Evolutionary conservation across 2,113 vertebrate species (phyloP), one percentile per base, ranked within the genome.

Genomic region (Alces alces): DNA sequence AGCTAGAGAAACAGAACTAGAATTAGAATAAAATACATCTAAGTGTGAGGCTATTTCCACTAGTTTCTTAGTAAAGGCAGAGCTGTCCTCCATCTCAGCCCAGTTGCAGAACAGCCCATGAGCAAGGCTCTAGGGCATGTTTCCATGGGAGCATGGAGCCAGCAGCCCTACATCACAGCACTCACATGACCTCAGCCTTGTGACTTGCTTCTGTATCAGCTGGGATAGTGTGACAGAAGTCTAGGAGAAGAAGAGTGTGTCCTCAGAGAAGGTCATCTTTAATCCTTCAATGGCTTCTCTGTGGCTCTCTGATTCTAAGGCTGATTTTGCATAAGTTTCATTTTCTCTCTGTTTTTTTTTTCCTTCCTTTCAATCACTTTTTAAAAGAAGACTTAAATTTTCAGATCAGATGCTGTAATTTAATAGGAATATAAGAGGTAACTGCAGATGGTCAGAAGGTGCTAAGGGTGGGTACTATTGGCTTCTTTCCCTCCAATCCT

Each of bases 381-480:
- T 92, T 36, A 87, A 90, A 92, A 94, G 80, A 97, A 97, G 91
- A 76, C 23, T 19, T 91, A 87, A 94, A 92, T 86, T 96, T 97
- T 50, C 80, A 86, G 94, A 86, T 97, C 94, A 93, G 66, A 88
- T 61, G 33, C 73, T 94, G 76, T 86, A 96, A 96, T 88, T 80
- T 66, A 96, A 96, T 94, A 92, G 60, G 33, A 94, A 91, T 55
- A 87, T 90, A 64, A 52, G 93, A 79, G 43, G 92, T 96, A 98
- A 97, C 30, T 87, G 87, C 92, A 97, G 90, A 94, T 96, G 82
- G 55, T 91, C 85, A 92, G 80, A 96, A 98, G 88, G 73, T 92
- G 90, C 97, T 95, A 96, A 76, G 28, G 89, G 80, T 80, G 12
- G 79, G 97, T 97, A 96, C 91, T 86, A 39, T 64, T 82, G 90